Percentiles rank a stretch among this genome's conserved stretches.
Conservation (phyloP, 2,113 vertebrate genomes). For the Myodes glareolus region DNA sequence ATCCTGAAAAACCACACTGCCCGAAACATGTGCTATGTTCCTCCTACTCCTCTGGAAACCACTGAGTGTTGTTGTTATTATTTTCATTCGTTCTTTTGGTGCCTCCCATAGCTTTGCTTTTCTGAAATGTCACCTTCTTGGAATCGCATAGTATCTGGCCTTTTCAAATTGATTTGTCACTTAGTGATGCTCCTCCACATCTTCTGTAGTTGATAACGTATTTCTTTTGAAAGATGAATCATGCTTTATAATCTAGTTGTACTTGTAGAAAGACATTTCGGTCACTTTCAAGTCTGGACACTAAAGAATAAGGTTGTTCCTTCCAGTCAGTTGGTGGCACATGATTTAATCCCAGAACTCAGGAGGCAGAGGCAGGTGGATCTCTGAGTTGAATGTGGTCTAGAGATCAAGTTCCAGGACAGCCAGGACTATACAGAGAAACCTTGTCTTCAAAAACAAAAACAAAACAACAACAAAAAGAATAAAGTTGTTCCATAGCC, state of each 20-base stretch:
- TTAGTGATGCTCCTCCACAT: not conserved
- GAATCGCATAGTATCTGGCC: not conserved
- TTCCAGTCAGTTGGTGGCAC: not conserved
- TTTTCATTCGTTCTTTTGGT: not conserved
- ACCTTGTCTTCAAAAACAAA: not conserved
- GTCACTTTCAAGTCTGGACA: not conserved
- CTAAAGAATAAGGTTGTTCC: not conserved
- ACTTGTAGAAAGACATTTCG: not conserved
- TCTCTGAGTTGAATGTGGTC: not conserved
- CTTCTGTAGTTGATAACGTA: not conserved
- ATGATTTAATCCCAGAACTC: not conserved
- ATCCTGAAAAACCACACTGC: not conserved
- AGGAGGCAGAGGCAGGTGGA: not conserved
- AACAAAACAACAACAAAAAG: not conserved
- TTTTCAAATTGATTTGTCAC: not conserved
- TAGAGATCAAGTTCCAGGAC: not conserved
- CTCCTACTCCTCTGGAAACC: not conserved
- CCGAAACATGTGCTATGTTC: not conserved
- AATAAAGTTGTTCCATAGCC: not conserved
- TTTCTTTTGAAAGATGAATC: not conserved
- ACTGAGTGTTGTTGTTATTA: no score
- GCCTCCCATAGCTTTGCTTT: not conserved
- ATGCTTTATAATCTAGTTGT: not conserved
- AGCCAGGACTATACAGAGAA: not conserved
- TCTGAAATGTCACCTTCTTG: not conserved